Conservation (phyloP, 2,888 invertebrate genomes). For the Spisula solida region DNA sequence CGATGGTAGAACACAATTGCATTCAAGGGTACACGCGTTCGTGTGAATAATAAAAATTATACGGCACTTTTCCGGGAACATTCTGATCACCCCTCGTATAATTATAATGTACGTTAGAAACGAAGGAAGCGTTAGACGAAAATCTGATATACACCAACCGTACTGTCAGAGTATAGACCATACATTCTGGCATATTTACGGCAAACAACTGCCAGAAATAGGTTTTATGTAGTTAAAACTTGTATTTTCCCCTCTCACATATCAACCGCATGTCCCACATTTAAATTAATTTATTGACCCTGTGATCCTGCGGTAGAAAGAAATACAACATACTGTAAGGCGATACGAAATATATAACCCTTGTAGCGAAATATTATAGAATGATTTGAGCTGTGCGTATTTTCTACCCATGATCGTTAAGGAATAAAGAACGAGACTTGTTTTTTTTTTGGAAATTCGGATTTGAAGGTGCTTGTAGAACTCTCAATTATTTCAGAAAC, state of each 20-base stretch:
- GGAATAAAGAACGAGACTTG: neutral
- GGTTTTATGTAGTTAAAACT: slow-evolving; percentile 48
- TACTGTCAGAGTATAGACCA: slow-evolving; percentile 23
- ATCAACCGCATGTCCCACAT: slow-evolving; percentile 40
- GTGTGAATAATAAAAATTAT: too few species aligned
- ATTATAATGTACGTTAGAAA: neutral
- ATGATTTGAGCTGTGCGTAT: neutral
- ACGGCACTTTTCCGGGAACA: too few species aligned
- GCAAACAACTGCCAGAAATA: slow-evolving; percentile 44
- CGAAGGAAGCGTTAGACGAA: neutral
- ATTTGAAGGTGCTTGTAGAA: neutral
- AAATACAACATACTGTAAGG: slow-evolving; percentile 37
- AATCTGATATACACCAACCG: neutral
- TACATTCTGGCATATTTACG: slow-evolving; percentile 49
- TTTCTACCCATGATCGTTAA: neutral
- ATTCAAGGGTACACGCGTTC: neutral
- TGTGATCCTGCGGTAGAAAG: slow-evolving; percentile 34
- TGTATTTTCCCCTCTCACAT: slow-evolving; percentile 39
- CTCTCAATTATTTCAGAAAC: neutral
- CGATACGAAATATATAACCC: slow-evolving; percentile 10
- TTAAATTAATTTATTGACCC: slow-evolving; percentile 55
- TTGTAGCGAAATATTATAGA: neutral
- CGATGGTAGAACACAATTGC: neutral
- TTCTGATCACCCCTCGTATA: neutral
- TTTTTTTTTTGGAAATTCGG: neutral